Base-by-base conservation (phyloP, 2,113 vertebrate species). In the Sorex fumeus region DNA sequence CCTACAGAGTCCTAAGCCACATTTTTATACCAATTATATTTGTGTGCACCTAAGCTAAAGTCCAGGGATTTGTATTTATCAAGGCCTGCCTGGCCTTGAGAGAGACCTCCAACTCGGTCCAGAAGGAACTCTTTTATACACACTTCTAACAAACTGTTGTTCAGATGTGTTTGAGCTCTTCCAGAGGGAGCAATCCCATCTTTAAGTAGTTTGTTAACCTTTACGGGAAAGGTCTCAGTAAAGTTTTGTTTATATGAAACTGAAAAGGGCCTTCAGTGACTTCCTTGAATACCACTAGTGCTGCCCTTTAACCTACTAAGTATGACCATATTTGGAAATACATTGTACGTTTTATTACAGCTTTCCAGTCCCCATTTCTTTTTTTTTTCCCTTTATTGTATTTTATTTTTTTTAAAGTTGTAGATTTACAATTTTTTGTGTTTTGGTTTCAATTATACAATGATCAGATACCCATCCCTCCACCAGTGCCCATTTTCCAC, bases 191-290 rank as follows among this genome's bases (percentile, higher is more conserved):
- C 50, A 62, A 77, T 12, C 5, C n/a, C 34, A 30, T 74, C 50
- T 94, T 69, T n/a, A 15, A 4, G 21, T 47, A 91, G 16, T 40
- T 77, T 70, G 30, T 70, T 91, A 89, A 79, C 2, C n/a, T 76
- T 84, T 74, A 27, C 19, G 45, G 47, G 66, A 79, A 95, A 87
- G 43, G 9, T 90, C 18, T 82, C 40, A 47, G 92, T 86, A 85
- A 92, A 45, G 4, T 93, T 90, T 86, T 92, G 15, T 72, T 53
- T 88, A 70, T 28, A 64, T 66, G 86, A 80, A 92, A 72, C 6
- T 77, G 45, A 87, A 87, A 90, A 77, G 53, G 2, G 4, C 70
- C 62, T 84, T 66, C 28, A 40, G 8, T 25, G 60, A 69, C 57
- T 82, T 93, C 47, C 57, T 70, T 8, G 4, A 85, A 50, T 30